Base-by-base conservation (phyloP, 2,888 invertebrate species). In the Rhimphoctona megacephalus region DNA sequence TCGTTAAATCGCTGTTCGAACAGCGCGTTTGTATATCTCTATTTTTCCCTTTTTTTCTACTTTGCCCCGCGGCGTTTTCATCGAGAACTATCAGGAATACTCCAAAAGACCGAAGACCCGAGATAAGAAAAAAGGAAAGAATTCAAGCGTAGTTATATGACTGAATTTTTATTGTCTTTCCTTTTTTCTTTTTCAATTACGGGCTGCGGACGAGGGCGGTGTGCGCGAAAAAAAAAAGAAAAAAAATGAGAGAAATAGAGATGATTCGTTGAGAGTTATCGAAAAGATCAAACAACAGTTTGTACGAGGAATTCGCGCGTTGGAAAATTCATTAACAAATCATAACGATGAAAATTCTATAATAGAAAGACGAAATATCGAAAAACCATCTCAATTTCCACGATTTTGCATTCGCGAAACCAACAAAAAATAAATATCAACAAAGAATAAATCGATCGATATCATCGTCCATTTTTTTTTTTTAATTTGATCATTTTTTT, bases 191-290 rank as follows among this genome's bases (percentile, higher is more conserved):
- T 80, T 72, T 73, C 67, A 19, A 73, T 67, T 43, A 14, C 39
- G 54, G 30, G 33, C 61, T 19, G 81, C 81, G 67, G 54, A 76
- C 43, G 64, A 54, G 76, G 49, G 46, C 22, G 54, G 43, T 64
- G 52, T 25, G 36, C 52, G 11, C 22, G 72, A 61, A 64, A 73
- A 17, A 57, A 19, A 66, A 11, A 43, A 30, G 66, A 52, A 64
- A 19, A 46, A 4, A 49, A 25, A 49, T 14, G 39, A 39, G 6
- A 39, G 8, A 54, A 30, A 72, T 69, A 36, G n/a, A 43, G 61
- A 67, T 43, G n/a, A 64, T 49, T 77, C 33, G 43, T 77, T 66
- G 78, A 76, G 72, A 77, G 81, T 81, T 74, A 74, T 81, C 19
- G 22, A 61, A 74, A 79, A 78, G 73, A 72, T 83, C 78, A 17